Percentiles rank a stretch among this genome's conserved stretches.
phyloP scores from a whole-genome alignment of 2,888 invertebrate species.

The Oeneis ivallda region DNA sequence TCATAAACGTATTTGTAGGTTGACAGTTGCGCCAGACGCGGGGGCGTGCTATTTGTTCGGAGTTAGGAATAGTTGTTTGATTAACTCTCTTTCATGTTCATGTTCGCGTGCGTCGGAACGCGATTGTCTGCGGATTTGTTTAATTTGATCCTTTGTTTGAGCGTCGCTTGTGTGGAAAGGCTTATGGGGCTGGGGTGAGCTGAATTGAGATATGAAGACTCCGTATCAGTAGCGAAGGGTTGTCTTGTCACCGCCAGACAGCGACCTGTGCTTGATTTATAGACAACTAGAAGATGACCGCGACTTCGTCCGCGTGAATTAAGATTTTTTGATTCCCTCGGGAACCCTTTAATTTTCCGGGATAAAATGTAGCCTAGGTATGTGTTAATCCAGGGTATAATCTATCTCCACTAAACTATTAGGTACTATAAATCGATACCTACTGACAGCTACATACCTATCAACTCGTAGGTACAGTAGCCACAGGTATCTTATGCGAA shows the following conservation, averaged over 20 bases:
- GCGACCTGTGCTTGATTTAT: conserved; percentile 59
- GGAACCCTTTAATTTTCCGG: no score
- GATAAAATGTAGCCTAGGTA: no score
- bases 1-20: conserved; percentile 68
- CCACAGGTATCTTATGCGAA: no score
- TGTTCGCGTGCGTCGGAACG: conserved; percentile 66
- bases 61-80: conserved; percentile 72
- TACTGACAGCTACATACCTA: no score
- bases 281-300: conserved; percentile 10
- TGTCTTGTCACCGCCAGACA: conserved; percentile 59
- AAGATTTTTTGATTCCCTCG: no score
- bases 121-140: conserved; percentile 78
- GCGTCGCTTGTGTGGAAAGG: conserved; percentile 72
- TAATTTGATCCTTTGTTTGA: conserved; percentile 80
- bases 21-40: conserved; percentile 65
- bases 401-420: no score
- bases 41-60: conserved; percentile 60
- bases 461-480: no score
- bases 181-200: conserved; percentile 54
- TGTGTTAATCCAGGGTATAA: no score
- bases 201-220: conserved; percentile 63
- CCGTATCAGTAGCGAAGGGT: conserved; percentile 59
- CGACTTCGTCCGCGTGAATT: no score
- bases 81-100: conserved; percentile 81
- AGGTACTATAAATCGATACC: no score